Conservation (phyloP, 2,888 invertebrate genomes). For the Endotricha flammealis region DNA sequence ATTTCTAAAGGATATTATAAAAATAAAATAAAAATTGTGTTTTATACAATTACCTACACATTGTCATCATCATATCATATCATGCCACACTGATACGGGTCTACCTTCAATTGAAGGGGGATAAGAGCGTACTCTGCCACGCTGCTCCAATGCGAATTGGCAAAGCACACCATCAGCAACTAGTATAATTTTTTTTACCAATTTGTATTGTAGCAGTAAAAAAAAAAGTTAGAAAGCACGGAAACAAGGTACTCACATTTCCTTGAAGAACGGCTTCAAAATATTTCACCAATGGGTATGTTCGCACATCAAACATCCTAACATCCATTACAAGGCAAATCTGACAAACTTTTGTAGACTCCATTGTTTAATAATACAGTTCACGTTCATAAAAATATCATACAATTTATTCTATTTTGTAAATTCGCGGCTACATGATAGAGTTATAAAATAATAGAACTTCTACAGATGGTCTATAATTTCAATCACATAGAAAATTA, state of each 20-base stretch:
- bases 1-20: no score
- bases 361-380: conserved; percentile 34
- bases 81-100: no score
- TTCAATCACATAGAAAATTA: background rate
- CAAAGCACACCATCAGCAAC: no score
- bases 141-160: no score
- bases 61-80: no score
- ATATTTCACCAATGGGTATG: conserved; percentile 44
- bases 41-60: no score
- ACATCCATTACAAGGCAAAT: conserved; percentile 54
- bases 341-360: conserved; percentile 51
- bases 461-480: conserved; percentile 26
- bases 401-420: conserved; percentile 27
- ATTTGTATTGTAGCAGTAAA: no score
- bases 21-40: no score
- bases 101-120: no score
- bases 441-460: conserved; percentile 67
- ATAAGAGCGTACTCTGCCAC: no score
- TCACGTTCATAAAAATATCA: conserved; percentile 15
- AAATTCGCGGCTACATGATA: conserved; percentile 46
- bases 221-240: no score
- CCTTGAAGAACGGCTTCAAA: conserved; percentile 46
- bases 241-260: conserved; percentile 54
- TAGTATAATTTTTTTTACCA: no score
- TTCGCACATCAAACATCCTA: conserved; percentile 45